Evolutionary conservation across 2,113 vertebrate species (phyloP).

Genomic region (Brachirus orientalis): DNA sequence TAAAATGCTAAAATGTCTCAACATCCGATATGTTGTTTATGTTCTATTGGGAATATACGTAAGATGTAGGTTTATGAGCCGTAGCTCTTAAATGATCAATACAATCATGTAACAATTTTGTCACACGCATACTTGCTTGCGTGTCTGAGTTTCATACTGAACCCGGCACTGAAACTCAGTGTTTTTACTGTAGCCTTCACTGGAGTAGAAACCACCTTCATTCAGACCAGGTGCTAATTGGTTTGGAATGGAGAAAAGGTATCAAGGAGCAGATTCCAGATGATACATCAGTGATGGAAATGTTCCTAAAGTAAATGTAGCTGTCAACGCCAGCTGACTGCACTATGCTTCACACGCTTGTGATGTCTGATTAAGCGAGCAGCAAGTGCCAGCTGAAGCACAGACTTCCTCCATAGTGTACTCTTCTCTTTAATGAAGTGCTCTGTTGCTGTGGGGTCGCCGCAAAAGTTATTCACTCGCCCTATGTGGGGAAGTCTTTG

Average conservation of each 20-base stretch:
- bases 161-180: conserved; percentile 47
- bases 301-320: conserved; percentile 74
- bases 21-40: no score
- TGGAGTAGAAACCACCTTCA: conserved; percentile 71
- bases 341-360: conserved; percentile 60
- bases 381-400: conserved; percentile 28
- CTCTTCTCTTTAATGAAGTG: conserved; percentile 61
- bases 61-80: no score
- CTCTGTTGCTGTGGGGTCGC: conserved; percentile 40
- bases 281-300: conserved; percentile 72
- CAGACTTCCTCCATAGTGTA: conserved; percentile 42
- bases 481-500: conserved; percentile 51
- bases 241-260: conserved; percentile 72
- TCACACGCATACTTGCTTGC: no score
- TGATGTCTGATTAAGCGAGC: conserved; percentile 56
- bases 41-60: no score
- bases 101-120: no score
- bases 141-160: conserved; percentile 30
- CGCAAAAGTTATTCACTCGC: conserved; percentile 52
- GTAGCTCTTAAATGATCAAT: no score
- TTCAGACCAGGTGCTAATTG: conserved; percentile 82
- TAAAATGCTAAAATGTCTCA: no score
- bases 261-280: conserved; percentile 75
- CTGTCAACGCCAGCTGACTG: conserved; percentile 56
- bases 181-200: conserved; percentile 70